Base-by-base conservation (phyloP, 2,888 invertebrate genomes). In the Abrostola tripartita region DNA sequence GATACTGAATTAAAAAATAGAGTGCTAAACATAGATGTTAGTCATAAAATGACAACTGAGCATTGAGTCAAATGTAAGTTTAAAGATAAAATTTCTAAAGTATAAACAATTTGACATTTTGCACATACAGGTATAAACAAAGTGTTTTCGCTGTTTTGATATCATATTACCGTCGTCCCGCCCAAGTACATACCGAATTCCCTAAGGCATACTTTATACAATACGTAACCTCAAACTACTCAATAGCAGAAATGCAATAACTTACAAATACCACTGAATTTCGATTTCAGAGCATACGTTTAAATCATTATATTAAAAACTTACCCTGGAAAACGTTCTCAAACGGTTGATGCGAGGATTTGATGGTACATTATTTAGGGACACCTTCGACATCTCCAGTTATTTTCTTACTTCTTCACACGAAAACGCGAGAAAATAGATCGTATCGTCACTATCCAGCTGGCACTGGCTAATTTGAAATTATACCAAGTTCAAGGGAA, bases 291-390 rank as follows among this genome's bases (percentile, higher is more conserved):
- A 56, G 50, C 42, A 57, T 55, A 64, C 52, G 52, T 71, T 71
- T 65, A 52, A 68, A 68, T 57, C 55, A 61, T 66, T 68, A 76
- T 60, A 68, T 59, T 59, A 53, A 57, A 71, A 76, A 87, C 94
- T 93, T 85, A 94, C 94, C 90, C 94, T 92, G 71, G 93, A 94
- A 89, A 87, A 91, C 56, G 94, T 94, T 85, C 94, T 87, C 69
- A 94, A 85, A 59, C 94, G 91, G 82, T 83, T 92, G 68, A 94
- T 92, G 73, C 94, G 88, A 76, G 94, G 94, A 79, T 94, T 94
- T 70, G 94, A 93, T 73, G 94, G 92, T 72, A 94, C 89, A 86
- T 94, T 95, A 78, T 89, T 94, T 66, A 95, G 87, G 76, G 94
- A 94, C 79, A 90, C 91, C 82, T 93, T 93, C 76, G 94, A 95